These are phyloP conservation scores for Mesaphorura yosii DNA, from an alignment of 1,140 invertebrate genomes.

Conservation along the genomic window DNA sequence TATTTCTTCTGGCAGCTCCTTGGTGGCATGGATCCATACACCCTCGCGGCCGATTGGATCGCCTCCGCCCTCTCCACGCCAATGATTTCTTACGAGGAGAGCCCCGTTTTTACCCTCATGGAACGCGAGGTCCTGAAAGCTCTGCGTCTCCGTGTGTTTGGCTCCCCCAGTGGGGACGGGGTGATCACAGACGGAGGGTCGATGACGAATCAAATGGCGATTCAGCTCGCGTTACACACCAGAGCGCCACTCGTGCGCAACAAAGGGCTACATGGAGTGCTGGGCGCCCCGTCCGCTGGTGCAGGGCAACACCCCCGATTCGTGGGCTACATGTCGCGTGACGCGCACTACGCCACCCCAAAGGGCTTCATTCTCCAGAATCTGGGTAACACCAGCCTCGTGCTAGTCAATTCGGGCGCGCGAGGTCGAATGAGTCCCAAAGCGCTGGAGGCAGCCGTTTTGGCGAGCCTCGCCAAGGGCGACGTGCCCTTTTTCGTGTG, in stretches of 20 bases:
- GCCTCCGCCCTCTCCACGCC: background rate
- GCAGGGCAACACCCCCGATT: background rate
- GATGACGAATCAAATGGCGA: background rate
- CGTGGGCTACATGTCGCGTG: background rate
- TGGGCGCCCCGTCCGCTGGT: no score
- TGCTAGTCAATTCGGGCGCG: background rate
- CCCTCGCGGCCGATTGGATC: constrained; percentile 6
- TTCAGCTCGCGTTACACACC: background rate
- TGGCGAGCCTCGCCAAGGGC: background rate
- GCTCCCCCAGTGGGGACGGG: background rate
- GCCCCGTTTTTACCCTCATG: constrained; percentile 4
- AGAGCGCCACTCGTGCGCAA: background rate
- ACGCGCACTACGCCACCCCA: constrained; percentile 1
- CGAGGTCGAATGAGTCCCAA: background rate
- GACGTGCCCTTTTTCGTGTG: background rate
- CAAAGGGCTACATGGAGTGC: background rate
- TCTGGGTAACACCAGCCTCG: background rate
- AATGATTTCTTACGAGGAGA: constrained; percentile 5
- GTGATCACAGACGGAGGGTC: constrained; percentile 8
- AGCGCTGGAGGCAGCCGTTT: background rate
- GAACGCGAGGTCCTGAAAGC: constrained; percentile 4
- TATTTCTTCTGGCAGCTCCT: constrained; percentile 6
- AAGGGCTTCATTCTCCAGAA: constrained; percentile 9
- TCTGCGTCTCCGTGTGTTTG: background rate
- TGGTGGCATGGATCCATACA: constrained; percentile 9